Base-by-base conservation (phyloP, 2,113 vertebrate species). In the Epinephelus cyanopodus region DNA sequence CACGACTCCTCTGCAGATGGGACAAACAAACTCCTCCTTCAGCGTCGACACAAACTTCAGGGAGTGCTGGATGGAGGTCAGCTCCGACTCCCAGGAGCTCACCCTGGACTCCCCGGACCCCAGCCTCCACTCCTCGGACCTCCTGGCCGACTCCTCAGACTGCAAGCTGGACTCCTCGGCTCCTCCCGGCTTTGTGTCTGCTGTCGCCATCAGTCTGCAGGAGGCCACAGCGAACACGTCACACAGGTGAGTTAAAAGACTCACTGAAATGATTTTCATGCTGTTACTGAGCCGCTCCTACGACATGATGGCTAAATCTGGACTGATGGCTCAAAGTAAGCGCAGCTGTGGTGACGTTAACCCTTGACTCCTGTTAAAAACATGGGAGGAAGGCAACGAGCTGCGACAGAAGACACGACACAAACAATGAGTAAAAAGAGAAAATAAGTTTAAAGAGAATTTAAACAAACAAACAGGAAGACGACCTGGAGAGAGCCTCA, bases 21-120 rank as follows among this genome's bases (percentile, higher is more conserved):
- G 89, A 81, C 89, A 90, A n/a, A 89, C 54, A 27, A 87, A 90
- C 77, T 90, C 87, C n/a, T 89, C 87, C 69, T 74, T 87, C 79
- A 90, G 79, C 56, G 77, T 56, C 76, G 69, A 3, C 68, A 90
- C 84, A n/a, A 91, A 91, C 79, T 83, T 85, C 56, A 91, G 60
- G 0, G 52, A 75, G 74, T 87, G 87, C 56, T 75, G 82, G 64
- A 89, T 17, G 14, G 79, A 75, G 21, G 76, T 13, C 15, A 91
- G 77, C 73, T 81, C 89, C 0, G 76, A 81, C 76, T 87, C 89
- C 84, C 89, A 90, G 72, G 87, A 90, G 17, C 21, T 82, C 47
- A 27, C n/a, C 27, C 18, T 66, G 54, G 74, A 65, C 58, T 79
- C 89, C 18, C 33, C 77, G 4, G 85, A 81, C 53, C 64, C 25